Evolutionary conservation across 1,140 invertebrate species (phyloP), one percentile per base, ranked within the genome.

Genomic region (Drosophila dunni): DNA sequence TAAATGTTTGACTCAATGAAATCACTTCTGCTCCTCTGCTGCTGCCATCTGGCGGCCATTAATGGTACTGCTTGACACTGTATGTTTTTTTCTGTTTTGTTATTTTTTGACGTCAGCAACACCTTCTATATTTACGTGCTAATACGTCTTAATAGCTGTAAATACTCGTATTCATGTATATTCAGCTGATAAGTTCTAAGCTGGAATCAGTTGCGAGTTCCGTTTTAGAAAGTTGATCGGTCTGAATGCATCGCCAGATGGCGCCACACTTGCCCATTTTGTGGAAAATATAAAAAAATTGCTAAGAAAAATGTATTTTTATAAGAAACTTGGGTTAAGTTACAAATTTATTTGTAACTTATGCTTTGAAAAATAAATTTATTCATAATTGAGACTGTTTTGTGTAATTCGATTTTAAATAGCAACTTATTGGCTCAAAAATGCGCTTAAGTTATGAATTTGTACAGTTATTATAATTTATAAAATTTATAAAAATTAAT

Each of bases 1-100:
- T 61, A 67, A 66, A 53, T 60, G 70, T 53, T 73, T 60, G 62
- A 60, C 38, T 40, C 45, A 29, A 50, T 58, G 38, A 44, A 58
- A 62, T 62, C 66, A 53, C 38, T 17, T 53, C 20, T 50, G 38
- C n/a, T 3, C 9, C 13, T 20, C 48, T 50, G 48, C 48, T 50
- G 51, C 38, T 61, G 34, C 24, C 46, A 68, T 40, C 54, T 58
- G 33, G 7, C 13, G 20, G 20, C 11, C 20, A 7, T 15, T 40
- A 3, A 2, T 1, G 36, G 44, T 45, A 46, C n/a, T 10, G 5
- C 40, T 42, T 40, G 10, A n/a, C 38, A 40, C n/a, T 51, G 11
- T 29, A 29, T 33, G 13, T 6, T 10, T 9, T 44, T 20, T 20
- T 20, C 17, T 20, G 0, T 20, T 20, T 20, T 20, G 17, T 20